Base-by-base conservation (phyloP, 2,113 vertebrate genomes). In the Perca fluviatilis region DNA sequence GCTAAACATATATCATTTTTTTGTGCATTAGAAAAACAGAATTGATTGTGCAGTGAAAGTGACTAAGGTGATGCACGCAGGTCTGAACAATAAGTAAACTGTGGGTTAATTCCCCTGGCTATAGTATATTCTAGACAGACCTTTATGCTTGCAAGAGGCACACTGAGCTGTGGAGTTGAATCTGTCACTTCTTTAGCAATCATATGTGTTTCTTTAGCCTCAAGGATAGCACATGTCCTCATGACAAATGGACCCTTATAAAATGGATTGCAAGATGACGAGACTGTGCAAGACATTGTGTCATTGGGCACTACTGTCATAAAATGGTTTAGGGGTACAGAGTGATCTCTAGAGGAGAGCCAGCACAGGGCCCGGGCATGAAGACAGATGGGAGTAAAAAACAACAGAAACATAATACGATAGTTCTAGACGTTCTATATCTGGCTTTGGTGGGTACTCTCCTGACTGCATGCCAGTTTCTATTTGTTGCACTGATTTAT, bases 221-320 rank as follows among this genome's bases (percentile, higher is more conserved):
- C 15, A 61, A 74, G 47, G 36, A 56, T 50, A 77, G 63, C 16
- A 61, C 30, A 33, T 33, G 40, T 64, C 57, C 78, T 73, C 61
- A 30, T 66, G 30, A 51, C 47, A 78, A 83, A 83, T 56, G 36
- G 60, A 47, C 36, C 46, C 3, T 69, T 54, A 60, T 63, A 53
- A 58, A 86, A 65, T 54, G 56, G 63, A 74, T n/a, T 57, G 18
- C 33, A 70, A 68, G 71, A 72, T 61, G 66, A 75, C 43, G 36
- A 58, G 47, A 50, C 27, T 5, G 10, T 47, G 60, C 13, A 1
- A 63, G 60, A 80, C 60, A 46, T 46, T 80, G 58, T 23, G 51
- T 82, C 62, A 81, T 19, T 43, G 25, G 46, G 46, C 4, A 58
- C 12, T 12, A 27, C 19, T 56, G 63, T 77, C 57, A 77, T 70